Evolutionary conservation across 2,888 invertebrate genomes (phyloP), one percentile per base, ranked within the genome.

Genomic region (Charanyca ferruginea): DNA sequence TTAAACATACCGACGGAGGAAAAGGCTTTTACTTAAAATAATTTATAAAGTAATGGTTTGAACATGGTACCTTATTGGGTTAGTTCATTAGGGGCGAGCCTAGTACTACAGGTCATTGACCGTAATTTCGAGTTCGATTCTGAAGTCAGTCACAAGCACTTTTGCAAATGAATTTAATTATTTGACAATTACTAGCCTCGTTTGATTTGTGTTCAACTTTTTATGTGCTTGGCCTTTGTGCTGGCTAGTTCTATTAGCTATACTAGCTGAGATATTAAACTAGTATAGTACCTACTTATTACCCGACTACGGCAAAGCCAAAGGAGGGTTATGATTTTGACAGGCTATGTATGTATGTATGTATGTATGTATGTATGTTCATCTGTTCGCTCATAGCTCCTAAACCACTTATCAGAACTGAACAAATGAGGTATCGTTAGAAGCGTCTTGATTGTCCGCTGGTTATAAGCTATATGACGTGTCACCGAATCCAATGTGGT

Each of bases 141-240:
- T 18, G 25, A 13, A 25, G 9, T 9, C 32, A n/a, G 32, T 7
- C 22, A 45, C n/a, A 3, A 18, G 72, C 62, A 49, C 42, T 62
- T 49, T 28, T 22, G 72, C 63, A 48, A 72, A 72, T 65, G 13
- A 48, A 64, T 41, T 28, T 5, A 65, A 64, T 42, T 32, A 42
- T 49, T 49, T 20, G 32, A 25, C 18, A 48, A 23, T 65, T 28
- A 32, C 22, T 35, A 13, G 44, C 13, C 18, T 11, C 5, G 6
- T 25, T 62, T 5, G 9, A 8, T 4, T 35, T 16, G 23, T 25
- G 11, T 9, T 23, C 3, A 20, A 18, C 18, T 7, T 9, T 32
- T 8, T 32, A 28, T 8, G n/a, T n/a, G 25, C 6, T 25, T 6
- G 25, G 25, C 25, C 6, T 6, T 25, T 6, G 38, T 11, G 38